A percentile compares a stretch with the other conserved stretches of the same genome.
Evolutionary conservation across 2,113 vertebrate species (phyloP).

Genomic region (Paedocypris sp.): DNA sequence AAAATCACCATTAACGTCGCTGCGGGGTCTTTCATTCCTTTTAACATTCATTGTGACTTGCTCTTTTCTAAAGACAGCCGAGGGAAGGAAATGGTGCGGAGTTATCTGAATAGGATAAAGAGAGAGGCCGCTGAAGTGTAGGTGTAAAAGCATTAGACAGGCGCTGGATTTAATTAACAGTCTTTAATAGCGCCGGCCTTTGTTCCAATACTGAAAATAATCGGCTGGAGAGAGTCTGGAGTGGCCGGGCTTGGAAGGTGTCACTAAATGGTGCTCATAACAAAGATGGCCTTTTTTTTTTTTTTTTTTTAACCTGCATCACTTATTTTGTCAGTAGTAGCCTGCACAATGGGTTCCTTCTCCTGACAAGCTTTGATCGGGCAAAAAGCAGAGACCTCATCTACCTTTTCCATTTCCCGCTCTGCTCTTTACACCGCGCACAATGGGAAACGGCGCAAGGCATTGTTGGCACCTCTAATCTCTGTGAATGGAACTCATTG

Average conservation of each 20-base stretch:
- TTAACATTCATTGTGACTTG: conserved; percentile 55
- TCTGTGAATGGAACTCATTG: neutral
- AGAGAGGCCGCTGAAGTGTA: conserved; percentile 54
- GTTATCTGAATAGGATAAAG: conserved; percentile 55
- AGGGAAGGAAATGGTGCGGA: conserved; percentile 52
- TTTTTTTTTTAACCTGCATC: conserved; percentile 15
- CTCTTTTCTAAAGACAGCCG: conserved; percentile 54
- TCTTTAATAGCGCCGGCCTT: conserved; percentile 48
- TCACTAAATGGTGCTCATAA: conserved; percentile 48
- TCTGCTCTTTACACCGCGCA: neutral
- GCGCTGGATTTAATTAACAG: conserved; percentile 59
- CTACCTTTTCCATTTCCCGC: neutral
- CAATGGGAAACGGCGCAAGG: neutral
- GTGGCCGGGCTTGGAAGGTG: conserved; percentile 50
- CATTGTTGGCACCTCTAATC: neutral
- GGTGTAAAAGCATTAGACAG: conserved; percentile 50
- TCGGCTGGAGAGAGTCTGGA: conserved; percentile 48
- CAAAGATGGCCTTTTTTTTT: conserved; percentile 24
- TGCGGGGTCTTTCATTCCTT: conserved; percentile 55
- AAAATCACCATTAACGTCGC: conserved; percentile 66
- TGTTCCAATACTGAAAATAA: conserved; percentile 54
- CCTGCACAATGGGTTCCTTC: conserved; percentile 17
- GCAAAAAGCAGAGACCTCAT: conserved; percentile 16
- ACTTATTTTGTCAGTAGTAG: conserved; percentile 20
- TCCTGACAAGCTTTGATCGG: conserved; percentile 37